Evolutionary conservation across 2,113 vertebrate genomes (phyloP).

Genomic region (Indri indri): DNA sequence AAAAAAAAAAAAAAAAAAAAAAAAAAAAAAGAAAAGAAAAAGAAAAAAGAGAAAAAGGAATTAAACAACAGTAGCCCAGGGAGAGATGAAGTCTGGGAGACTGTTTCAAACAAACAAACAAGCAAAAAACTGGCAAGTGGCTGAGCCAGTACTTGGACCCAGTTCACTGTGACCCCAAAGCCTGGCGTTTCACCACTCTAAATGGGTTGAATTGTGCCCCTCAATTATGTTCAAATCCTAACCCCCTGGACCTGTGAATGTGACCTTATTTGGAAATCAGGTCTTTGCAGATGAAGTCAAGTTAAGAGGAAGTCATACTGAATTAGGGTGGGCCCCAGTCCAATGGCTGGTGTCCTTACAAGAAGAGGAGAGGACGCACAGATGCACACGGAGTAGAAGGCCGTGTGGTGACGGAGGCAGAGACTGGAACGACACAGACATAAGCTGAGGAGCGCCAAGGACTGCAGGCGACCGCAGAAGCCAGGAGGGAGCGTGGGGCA

Average conservation of each 20-base stretch:
- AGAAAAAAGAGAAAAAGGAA: too few relatives aligned
- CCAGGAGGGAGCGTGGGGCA: neutral
- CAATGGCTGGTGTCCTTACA: neutral
- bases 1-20: too few relatives aligned
- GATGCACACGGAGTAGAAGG: neutral
- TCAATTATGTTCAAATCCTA: neutral
- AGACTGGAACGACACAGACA: neutral
- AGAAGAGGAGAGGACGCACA: neutral
- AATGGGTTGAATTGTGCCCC: neutral
- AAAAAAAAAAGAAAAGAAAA: too few relatives aligned
- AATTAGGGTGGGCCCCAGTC: neutral
- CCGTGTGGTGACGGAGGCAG: neutral
- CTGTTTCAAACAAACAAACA: too few relatives aligned
- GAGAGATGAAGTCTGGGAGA: too few relatives aligned
- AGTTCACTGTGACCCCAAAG: rapidly evolving
- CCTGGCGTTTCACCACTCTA: rapidly evolving
- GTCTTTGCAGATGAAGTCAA: neutral
- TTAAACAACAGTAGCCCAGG: too few relatives aligned
- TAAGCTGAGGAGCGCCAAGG: neutral
- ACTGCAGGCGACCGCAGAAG: too few relatives aligned
- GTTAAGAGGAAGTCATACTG: neutral
- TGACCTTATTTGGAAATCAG: neutral
- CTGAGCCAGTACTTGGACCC: neutral
- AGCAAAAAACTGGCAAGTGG: neutral
- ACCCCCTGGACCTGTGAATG: neutral